Conservation (phyloP, 1,140 invertebrate genomes). For the Coelopa frigida region DNA sequence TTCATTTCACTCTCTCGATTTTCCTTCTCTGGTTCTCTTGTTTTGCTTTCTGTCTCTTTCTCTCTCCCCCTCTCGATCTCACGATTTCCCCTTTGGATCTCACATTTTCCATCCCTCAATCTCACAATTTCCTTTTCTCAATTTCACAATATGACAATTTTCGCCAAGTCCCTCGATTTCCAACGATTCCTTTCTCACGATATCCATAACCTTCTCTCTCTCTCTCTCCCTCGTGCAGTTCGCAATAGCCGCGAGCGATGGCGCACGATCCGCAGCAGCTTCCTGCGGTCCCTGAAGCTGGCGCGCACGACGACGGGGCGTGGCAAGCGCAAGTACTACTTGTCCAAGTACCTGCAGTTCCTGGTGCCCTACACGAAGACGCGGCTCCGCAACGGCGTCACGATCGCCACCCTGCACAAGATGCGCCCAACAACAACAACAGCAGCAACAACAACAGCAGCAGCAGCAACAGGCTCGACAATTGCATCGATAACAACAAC, state of each 20-base stretch:
- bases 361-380: constrained; percentile 39
- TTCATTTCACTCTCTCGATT: too few species aligned
- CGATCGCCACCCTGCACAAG: constrained; percentile 7
- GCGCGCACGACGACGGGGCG: constrained; percentile 35
- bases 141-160: too few species aligned
- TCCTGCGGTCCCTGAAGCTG: constrained; percentile 35
- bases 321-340: constrained; percentile 39
- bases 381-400: constrained; percentile 9
- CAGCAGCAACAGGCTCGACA: constrained; percentile 21
- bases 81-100: too few species aligned
- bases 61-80: too few species aligned
- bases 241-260: constrained; percentile 38
- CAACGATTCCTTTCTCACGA: not conserved
- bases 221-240: constrained; percentile 18
- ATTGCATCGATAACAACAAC: constrained; percentile 7
- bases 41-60: too few species aligned
- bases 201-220: not conserved
- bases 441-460: not conserved
- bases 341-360: constrained; percentile 40
- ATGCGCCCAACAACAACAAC: not conserved
- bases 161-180: too few species aligned
- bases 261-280: constrained; percentile 40
- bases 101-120: too few species aligned
- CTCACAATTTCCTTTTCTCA: too few species aligned
- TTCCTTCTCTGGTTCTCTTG: too few species aligned